Evolutionary conservation across 2,888 invertebrate genomes (phyloP), one percentile per base, ranked within the genome.

Genomic region (Digitonthophagus gazella): DNA sequence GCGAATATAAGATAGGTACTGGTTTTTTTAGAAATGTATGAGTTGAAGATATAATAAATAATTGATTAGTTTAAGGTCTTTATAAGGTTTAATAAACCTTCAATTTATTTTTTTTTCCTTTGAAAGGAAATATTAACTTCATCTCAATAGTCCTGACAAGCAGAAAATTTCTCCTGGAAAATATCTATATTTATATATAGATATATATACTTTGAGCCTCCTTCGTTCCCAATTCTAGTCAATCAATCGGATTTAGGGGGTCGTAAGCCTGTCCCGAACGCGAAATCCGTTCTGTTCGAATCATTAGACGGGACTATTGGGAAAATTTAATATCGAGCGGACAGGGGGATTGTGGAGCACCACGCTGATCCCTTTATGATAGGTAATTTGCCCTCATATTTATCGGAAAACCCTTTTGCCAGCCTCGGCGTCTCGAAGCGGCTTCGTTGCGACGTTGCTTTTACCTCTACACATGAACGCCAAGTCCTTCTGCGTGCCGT

Each of bases 301-400:
- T 61, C 61, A 61, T 20, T 61, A 61, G 20, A 61, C 61, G 61
- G 61, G 19, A 44, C 61, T 19, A 61, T 61, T 18, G 61, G 61
- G 61, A 61, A 44, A 61, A 61, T 61, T 61, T 61, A 61, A 61
- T 61, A 61, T 61, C 61, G n/a, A 6, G 19, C 19, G 61, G 20
- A 18, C 18, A 57, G 57, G 18, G 61, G 61, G 61, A 16, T 18
- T 61, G 5, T 20, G 20, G 19, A 19, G 20, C 20, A 57, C 16
- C 18, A n/a, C 19, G 15, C 20, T 61, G 61, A 61, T 61, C 61
- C 61, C 61, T 61, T 61, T 61, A 61, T 61, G 61, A 18, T 61
- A 61, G 61, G 61, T 61, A 61, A 61, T 61, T 61, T 61, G 61
- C 61, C 14, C 19, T 61, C 61, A 61, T 61, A 61, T 61, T 61